Base-by-base conservation (phyloP, 2,113 vertebrate genomes). In the Perca schrenkii region DNA sequence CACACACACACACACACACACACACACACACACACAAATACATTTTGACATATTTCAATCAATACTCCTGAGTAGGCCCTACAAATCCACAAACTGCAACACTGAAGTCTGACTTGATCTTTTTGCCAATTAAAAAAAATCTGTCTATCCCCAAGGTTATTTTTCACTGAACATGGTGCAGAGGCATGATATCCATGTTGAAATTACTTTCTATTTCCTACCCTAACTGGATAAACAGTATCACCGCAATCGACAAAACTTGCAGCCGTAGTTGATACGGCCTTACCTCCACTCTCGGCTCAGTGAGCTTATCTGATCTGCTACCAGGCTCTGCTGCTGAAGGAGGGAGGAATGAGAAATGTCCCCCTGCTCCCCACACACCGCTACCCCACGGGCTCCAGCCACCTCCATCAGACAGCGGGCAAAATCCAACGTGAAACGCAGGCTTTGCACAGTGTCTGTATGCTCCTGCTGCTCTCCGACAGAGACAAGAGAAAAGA, bases 291-390 rank as follows among this genome's bases (percentile, higher is more conserved):
- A 99, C 90, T 99, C 98, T 53, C 95, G 90, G 94, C 98, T 99
- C 71, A 99, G 96, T 0, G 96, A 97, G 92, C 97, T 99, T 93
- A 99, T 99, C 96, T 98, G 98, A 95, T 99, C 98, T 0, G 97
- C 97, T 85, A 99, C 97, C 77, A 97, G 63, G 0, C 97, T 98
- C 93, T 98, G 97, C 88, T 98, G 97, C 80, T 97, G 96, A 16
- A 85, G 81, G 86, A 95, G 93, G 89, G 88, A 93, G 69, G 96
- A 70, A 34, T 85, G 87, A 64, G 87, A 94, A 0, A 94, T 1
- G 2, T 94, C 92, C 4, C 57, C 83, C 60, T 0, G 95, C 89
- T 60, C 88, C 56, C 6, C 88, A 2, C 58, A 58, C 34, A 43
- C 54, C 13, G 93, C 92, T 0, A 90, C 85, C 47, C 96, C 96